Evolutionary conservation across 2,113 vertebrate species (phyloP).

Genomic region (Tympanuchus pallidicinctus): DNA sequence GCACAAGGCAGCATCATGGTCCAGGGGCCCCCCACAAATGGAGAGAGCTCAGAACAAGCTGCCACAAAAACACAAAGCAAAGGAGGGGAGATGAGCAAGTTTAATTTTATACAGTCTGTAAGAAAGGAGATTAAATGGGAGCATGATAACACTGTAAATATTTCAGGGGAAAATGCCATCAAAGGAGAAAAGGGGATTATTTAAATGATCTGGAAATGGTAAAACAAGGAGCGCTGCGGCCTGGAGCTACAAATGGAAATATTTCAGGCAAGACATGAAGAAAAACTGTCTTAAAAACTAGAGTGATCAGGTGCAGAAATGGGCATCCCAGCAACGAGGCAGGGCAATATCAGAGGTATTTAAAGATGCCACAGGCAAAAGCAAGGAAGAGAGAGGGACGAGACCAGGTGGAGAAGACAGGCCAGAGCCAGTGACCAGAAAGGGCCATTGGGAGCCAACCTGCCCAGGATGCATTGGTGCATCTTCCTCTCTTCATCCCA

Average conservation of each 20-base stretch:
- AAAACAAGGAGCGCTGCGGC: constrained; percentile 53
- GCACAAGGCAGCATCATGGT: not conserved
- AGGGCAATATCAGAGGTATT: not conserved
- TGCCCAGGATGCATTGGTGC: too few relatives aligned
- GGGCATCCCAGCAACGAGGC: not conserved
- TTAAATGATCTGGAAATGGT: constrained; percentile 60
- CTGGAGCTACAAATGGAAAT: constrained; percentile 48
- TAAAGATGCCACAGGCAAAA: not conserved
- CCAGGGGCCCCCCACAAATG: not conserved
- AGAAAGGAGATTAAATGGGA: constrained; percentile 56
- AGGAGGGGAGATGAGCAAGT: not conserved
- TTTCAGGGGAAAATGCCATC: constrained; percentile 68
- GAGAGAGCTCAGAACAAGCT: not conserved
- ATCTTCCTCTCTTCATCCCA: not conserved
- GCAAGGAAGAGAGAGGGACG: not conserved
- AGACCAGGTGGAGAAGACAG: not conserved
- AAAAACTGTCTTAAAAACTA: constrained; percentile 1
- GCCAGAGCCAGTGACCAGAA: not conserved
- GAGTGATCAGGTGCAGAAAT: constrained; percentile 45
- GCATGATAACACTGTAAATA: constrained; percentile 59
- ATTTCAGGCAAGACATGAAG: constrained; percentile 48
- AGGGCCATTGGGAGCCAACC: not conserved
- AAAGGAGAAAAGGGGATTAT: constrained; percentile 67
- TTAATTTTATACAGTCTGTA: constrained; percentile 19
- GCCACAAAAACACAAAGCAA: not conserved